Base-by-base conservation (phyloP, 2,888 invertebrate species). In the Trichopoda pennipes region DNA sequence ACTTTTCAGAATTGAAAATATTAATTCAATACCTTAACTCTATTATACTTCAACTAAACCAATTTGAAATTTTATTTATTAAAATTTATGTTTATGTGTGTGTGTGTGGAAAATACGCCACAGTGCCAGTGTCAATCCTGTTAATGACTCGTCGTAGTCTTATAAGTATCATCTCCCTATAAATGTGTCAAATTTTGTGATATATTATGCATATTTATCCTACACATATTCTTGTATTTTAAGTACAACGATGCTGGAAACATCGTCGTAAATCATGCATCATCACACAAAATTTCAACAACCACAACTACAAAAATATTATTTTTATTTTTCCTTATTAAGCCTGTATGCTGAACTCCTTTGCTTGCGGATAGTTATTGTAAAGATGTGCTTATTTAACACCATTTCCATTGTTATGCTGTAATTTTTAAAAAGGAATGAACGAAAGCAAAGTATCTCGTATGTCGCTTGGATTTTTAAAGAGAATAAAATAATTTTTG, bases 111-210 rank as follows among this genome's bases (percentile, higher is more conserved):
- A 38, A 7, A 38, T 12, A 12, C 12, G 3, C 38, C 38, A 38
- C 38, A 38, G 38, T 38, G 38, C 38, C 4, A 8, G 28, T n/a
- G 16, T 32, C 9, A 73, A 19, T 35, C 28, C 56, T 28, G 55
- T 77, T 19, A 53, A 63, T 32, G 19, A 38, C 47, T 63, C 63
- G 55, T 44, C 38, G 58, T 66, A 9, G 51, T 51, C 16, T 35
- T 12, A 38, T 12, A 12, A 38, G 38, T 38, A 38, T n/a, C 49
- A 70, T 70, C 35, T 51, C 66, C 72, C 28, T 72, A 44, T 58
- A 72, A 72, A 79, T 74, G 79, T 68, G 74, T 80, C 60, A 74
- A 73, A 74, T 68, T 77, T 28, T 55, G 47, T 74, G 49, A 80
- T 56, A 74, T 63, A 61, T 44, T n/a, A 32, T 47, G 17, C 53